Conservation (phyloP, 2,113 vertebrate species). For the Psettodes erumei region DNA sequence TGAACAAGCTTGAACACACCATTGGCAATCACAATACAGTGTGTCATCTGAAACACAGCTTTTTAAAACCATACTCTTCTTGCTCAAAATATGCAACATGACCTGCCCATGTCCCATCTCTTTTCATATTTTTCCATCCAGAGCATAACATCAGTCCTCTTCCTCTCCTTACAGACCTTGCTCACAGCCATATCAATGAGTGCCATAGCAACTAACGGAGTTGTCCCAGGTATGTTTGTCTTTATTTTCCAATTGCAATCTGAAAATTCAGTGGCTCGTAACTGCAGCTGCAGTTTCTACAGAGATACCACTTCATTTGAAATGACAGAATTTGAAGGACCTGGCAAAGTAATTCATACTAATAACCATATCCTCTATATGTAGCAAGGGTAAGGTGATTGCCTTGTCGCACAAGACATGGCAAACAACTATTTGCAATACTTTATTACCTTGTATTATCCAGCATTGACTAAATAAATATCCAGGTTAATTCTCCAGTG, state of each 20-base stretch:
- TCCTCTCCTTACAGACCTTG: conserved; percentile 85
- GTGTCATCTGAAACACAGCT: background rate
- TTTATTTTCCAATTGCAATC: background rate
- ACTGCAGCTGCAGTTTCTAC: background rate
- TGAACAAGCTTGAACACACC: background rate
- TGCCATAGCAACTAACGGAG: conserved; percentile 96
- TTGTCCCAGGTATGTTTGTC: conserved; percentile 89
- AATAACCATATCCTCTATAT: no score
- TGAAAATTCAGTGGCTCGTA: background rate
- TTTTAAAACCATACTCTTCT: background rate
- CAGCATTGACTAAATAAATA: background rate
- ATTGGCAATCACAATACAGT: background rate
- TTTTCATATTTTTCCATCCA: background rate
- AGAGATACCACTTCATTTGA: no score
- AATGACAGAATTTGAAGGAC: no score
- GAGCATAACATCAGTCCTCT: background rate
- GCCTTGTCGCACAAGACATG: background rate
- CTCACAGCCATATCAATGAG: conserved; percentile 98
- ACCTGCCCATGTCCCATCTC: background rate
- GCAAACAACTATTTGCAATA: background rate
- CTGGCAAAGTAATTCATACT: no score
- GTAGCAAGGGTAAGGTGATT: no score
- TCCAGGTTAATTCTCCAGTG: background rate
- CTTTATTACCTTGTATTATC: background rate
- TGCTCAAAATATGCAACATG: background rate